A percentile compares a stretch with the other conserved stretches of the same genome.
These are phyloP conservation scores for Hassar affinis DNA, from an alignment of 2,113 vertebrate species.

Conservation along the genomic window DNA sequence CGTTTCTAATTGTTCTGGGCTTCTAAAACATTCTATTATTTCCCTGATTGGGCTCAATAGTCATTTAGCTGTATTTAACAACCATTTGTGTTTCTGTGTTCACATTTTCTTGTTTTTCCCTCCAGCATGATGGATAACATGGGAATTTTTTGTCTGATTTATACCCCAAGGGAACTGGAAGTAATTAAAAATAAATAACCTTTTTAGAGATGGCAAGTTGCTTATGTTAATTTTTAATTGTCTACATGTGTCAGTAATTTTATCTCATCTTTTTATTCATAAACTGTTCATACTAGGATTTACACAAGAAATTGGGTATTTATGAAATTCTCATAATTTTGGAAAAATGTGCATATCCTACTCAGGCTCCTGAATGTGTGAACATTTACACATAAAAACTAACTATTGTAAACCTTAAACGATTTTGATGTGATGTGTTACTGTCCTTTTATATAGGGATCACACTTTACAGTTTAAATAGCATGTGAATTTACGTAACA, in stretches of 20 bases:
- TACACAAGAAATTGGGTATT: background rate
- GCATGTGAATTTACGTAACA: background rate
- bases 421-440: background rate
- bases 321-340: background rate
- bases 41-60: background rate
- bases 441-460: background rate
- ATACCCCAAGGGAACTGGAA: background rate
- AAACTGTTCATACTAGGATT: background rate
- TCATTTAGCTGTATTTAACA: background rate
- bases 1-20: background rate
- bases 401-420: background rate
- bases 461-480: background rate
- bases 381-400: background rate
- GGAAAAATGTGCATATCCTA: background rate
- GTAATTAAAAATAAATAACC: slow-evolving; percentile 16
- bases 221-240: background rate
- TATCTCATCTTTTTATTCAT: background rate
- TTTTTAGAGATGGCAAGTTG: background rate
- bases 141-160: slow-evolving; percentile 5
- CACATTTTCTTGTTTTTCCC: background rate
- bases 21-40: background rate
- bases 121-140: background rate
- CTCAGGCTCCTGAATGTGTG: background rate
- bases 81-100: background rate
- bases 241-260: background rate